phyloP scores from a whole-genome alignment of 2,797 vertebrate species.

The Kryptopterus vitreolus region DNA sequence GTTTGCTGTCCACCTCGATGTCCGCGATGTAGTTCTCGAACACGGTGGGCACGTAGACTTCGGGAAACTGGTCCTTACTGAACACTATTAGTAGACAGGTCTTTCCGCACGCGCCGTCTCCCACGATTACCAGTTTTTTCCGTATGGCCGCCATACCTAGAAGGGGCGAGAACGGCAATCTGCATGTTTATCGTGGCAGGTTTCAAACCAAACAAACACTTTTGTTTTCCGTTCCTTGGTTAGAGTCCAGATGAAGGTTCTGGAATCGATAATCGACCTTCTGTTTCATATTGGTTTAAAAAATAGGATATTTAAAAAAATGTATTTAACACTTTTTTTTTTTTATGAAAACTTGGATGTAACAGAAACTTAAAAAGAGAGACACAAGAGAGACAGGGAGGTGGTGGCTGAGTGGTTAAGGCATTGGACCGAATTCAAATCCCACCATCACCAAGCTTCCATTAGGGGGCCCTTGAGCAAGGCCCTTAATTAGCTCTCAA shows the following conservation, averaged over 20 bases:
- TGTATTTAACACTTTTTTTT: no score
- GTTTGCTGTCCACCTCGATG: slow-evolving; percentile 94
- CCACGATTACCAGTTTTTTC: slow-evolving; percentile 98
- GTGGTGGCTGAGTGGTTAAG: no score
- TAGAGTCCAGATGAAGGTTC: neutral
- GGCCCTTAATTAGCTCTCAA: no score
- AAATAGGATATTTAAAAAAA: no score
- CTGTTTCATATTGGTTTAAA: no score
- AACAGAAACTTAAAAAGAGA: no score
- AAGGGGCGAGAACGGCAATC: slow-evolving; percentile 8
- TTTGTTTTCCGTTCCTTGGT: neutral
- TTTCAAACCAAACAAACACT: neutral
- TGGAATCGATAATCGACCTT: neutral
- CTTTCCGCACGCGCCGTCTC: slow-evolving; percentile 96
- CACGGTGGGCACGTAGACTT: slow-evolving; percentile 95
- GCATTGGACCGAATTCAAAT: no score
- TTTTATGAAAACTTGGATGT: no score
- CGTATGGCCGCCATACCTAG: slow-evolving; percentile 92
- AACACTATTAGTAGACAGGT: slow-evolving; percentile 97
- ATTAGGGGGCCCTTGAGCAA: no score
- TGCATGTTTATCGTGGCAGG: neutral
- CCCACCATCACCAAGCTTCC: no score
- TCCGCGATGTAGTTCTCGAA: slow-evolving; percentile 99
- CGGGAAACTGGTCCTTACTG: slow-evolving; percentile 98
- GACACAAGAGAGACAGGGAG: no score